A percentile compares a stretch with the other conserved stretches of the same genome.
Conservation (phyloP, 2,113 vertebrate species). For the Corydoras maculifer region DNA sequence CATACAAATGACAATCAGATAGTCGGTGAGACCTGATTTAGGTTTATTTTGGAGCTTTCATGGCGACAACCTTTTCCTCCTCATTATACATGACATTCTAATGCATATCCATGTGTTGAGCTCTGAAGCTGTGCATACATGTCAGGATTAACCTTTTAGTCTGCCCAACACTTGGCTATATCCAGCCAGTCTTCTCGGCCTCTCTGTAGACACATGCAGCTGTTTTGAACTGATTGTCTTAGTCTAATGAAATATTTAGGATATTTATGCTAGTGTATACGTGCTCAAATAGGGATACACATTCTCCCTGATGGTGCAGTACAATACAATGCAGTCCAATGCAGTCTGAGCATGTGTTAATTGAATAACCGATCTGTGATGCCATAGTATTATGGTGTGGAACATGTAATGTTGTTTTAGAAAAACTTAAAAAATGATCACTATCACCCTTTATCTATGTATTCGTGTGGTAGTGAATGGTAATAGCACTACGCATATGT, state of each 20-base stretch:
- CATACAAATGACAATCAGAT: too few species aligned
- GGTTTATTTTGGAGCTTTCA: too few species aligned
- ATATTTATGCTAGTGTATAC: slow-evolving; percentile 3
- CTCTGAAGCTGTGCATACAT: not conserved
- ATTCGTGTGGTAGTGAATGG: too few species aligned
- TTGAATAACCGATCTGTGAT: too few species aligned
- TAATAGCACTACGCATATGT: too few species aligned
- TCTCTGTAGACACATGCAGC: slow-evolving; percentile 10
- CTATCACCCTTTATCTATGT: too few species aligned
- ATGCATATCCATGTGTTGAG: not conserved
- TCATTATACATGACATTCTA: not conserved
- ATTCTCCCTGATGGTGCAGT: slow-evolving; percentile 18
- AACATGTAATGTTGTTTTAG: too few species aligned
- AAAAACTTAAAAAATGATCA: too few species aligned
- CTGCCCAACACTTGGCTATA: slow-evolving; percentile 31
- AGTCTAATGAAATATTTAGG: slow-evolving; percentile 3
- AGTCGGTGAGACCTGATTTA: too few species aligned
- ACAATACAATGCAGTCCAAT: not conserved
- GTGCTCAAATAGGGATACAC: not conserved
- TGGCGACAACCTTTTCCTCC: not conserved
- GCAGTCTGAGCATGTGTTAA: too few species aligned
- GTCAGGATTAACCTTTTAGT: slow-evolving; percentile 1
- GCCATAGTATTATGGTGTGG: too few species aligned
- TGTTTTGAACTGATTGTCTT: slow-evolving; percentile 29
- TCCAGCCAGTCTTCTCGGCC: slow-evolving; percentile 12